These are phyloP conservation scores for Condylostylus longicornis DNA, from an alignment of 1,140 invertebrate genomes.

Conservation along the genomic window DNA sequence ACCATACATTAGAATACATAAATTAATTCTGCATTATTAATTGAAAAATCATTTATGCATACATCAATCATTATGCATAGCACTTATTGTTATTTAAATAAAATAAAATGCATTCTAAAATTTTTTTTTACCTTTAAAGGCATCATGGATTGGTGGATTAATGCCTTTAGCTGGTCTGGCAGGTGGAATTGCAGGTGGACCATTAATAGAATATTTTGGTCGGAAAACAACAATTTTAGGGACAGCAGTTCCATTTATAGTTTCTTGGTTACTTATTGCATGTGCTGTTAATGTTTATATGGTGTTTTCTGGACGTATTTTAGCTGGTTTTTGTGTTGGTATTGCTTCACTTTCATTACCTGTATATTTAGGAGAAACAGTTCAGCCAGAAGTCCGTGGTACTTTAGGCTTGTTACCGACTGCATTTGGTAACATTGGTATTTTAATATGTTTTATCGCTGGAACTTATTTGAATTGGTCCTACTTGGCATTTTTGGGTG, in stretches of 20 bases:
- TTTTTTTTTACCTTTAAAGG: slow-evolving; percentile 44
- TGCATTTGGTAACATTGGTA: slow-evolving; percentile 78
- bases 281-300: slow-evolving; percentile 53
- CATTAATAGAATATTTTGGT: slow-evolving; percentile 69
- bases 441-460: slow-evolving; percentile 57
- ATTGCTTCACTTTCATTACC: slow-evolving; percentile 70
- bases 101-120: too few relatives aligned
- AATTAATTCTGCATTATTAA: too few relatives aligned
- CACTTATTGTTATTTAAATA: too few relatives aligned
- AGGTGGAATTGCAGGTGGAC: slow-evolving; percentile 70
- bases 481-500: slow-evolving; percentile 58
- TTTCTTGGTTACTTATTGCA: slow-evolving; percentile 65
- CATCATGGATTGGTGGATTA: slow-evolving; percentile 77
- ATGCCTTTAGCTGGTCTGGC: slow-evolving; percentile 73
- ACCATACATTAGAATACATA: too few relatives aligned
- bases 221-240: slow-evolving; percentile 62
- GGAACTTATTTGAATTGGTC: slow-evolving; percentile 67
- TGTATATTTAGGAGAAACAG: slow-evolving; percentile 83
- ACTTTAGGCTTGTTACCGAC: slow-evolving; percentile 74
- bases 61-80: too few relatives aligned
- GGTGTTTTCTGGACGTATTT: slow-evolving; percentile 50
- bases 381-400: slow-evolving; percentile 79
- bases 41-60: too few relatives aligned
- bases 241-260: slow-evolving; percentile 65
- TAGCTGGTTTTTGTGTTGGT: slow-evolving; percentile 75